Evolutionary conservation across 2,113 vertebrate genomes (phyloP), one percentile per base, ranked within the genome.

Genomic region (Cepphus grylle): DNA sequence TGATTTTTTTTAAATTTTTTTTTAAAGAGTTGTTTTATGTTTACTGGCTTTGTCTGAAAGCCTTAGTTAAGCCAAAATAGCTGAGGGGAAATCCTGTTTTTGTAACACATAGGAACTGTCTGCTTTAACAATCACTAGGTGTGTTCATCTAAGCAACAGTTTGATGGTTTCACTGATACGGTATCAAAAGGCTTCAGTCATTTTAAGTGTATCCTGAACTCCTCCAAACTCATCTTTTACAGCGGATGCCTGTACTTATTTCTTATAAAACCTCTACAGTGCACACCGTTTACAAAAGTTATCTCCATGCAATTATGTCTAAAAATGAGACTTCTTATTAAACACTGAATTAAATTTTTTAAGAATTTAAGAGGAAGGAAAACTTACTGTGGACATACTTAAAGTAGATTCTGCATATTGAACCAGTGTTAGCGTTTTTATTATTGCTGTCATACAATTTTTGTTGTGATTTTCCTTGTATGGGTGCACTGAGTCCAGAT

Each of bases 41-140:
- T 81, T 52, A n/a, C 34, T 69, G 34, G 8, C 87, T 81, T 91
- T 87, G 40, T 85, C 53, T 93, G 67, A 82, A 96, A 93, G 67
- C 49, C 21, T 80, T 43, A 86, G 40, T 81, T 86, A 70, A 81
- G 9, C 80, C 45, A 95, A 70, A 96, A 74, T 45, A 92, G 78
- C 80, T 43, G 63, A 85, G 23, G 8, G 66, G 87, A 95, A 94
- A 93, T 96, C 90, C 70, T 84, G 22, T 7, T 71, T 73, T 92
- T 86, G 59, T 38, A 83, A 49, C 53, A 63, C 52, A 20, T n/a
- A 78, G 59, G 42, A 81, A 52, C 1, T 8, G 69, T 65, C 81
- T 66, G 88, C 90, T 97, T 97, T 95, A 91, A 97, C 76, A 94
- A 7, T 56, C 70, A 40, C 69, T 92, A 91, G 59, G 56, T 85